Evolutionary conservation across 2,113 vertebrate species (phyloP), one percentile per base, ranked within the genome.

Genomic region (Montifringilla adamsi): DNA sequence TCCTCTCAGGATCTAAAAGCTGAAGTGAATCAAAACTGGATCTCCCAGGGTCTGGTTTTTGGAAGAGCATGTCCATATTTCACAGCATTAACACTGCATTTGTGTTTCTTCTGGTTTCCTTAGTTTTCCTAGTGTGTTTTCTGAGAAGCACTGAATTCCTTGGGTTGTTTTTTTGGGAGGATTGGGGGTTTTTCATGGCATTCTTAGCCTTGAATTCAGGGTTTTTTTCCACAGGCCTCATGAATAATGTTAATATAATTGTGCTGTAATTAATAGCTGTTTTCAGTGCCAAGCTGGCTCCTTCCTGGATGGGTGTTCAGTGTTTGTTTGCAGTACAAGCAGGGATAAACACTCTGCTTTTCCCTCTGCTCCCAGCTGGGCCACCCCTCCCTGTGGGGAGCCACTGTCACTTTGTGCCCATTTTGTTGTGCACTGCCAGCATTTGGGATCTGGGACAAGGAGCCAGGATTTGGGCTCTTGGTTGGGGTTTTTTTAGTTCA

Each of bases 341-440:
- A 39, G 64, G 13, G 70, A 9, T 44, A 33, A 76, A 46, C n/a
- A 2, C 15, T 11, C 15, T 14, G 35, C 1, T 13, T 55, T 50
- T 62, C 18, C 26, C 22, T 31, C 26, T 27, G 15, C 5, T 64
- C 50, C 72, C 60, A 33, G 66, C 26, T 17, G 64, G 76, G 33
- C 74, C 47, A 7, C 52, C 69, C 49, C 39, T 80, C 39, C 43
- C 55, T 16, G 28, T 10, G 26, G 50, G 59, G 43, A 26, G 4
- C 2, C 2, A 2, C 43, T 82, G 26, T 18, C 16, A 0, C 33
- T 60, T 5, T 2, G 37, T 39, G 53, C 31, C n/a, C 15, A 0
- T 63, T 55, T 8, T 23, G 5, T 22, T 7, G 6, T 30, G 16
- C 13, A 0, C 39, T 31, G 37, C 7, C 46, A 11, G 44, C 11